Conservation (phyloP, 37 sponge, comb jelly and placozoan genomes). For the Geodia barretti region DNA sequence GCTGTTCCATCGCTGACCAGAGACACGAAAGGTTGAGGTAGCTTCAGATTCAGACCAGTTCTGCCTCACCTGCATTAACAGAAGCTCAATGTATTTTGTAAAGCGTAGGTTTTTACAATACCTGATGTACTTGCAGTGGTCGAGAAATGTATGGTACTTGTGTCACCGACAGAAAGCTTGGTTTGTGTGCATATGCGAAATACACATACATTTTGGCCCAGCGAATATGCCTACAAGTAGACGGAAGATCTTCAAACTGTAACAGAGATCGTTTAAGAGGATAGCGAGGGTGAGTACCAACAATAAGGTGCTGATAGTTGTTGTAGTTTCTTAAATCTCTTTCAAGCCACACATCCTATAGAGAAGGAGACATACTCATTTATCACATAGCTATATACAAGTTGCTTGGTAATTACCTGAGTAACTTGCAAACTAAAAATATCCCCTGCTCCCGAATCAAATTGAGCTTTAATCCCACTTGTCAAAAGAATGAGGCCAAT, state of each 20-base stretch:
- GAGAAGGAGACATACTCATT: too few species aligned
- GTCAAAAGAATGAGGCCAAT: too few species aligned
- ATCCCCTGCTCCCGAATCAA: neutral
- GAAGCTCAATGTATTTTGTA: too few species aligned
- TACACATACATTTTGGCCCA: slow-evolving; percentile 39
- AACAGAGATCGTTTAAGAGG: slow-evolving; percentile 35
- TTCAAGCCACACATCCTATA: slow-evolving; percentile 15
- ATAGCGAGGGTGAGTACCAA: slow-evolving; percentile 9
- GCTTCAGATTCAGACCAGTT: slow-evolving; percentile 35
- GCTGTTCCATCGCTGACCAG: neutral
- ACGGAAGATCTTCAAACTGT: slow-evolving; percentile 33
- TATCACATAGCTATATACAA: too few species aligned
- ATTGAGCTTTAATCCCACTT: too few species aligned
- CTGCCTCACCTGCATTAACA: too few species aligned
- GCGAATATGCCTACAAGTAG: neutral
- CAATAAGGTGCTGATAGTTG: slow-evolving; percentile 17
- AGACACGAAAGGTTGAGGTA: neutral
- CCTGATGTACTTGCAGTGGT: slow-evolving; percentile 7
- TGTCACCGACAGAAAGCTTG: slow-evolving; percentile 1
- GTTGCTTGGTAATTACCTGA: too few species aligned
- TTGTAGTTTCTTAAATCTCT: neutral
- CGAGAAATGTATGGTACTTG: slow-evolving; percentile 36
- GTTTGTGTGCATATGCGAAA: slow-evolving; percentile 30
- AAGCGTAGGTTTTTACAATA: too few species aligned
- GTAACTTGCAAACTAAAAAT: neutral